Evolutionary conservation across 2,888 invertebrate species (phyloP).

Genomic region (Hymenopus coronatus): DNA sequence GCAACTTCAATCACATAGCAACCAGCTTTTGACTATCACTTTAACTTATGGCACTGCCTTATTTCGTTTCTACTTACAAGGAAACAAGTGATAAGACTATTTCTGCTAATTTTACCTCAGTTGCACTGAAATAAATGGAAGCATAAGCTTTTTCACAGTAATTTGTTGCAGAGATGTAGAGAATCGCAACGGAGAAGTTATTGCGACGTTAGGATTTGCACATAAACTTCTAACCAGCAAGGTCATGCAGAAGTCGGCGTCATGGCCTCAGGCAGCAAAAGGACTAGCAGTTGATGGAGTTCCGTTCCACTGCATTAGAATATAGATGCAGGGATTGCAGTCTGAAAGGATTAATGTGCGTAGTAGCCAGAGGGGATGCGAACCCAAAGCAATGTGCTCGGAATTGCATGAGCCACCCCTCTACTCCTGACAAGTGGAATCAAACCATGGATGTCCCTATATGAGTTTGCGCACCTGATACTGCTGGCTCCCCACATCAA

Average conservation of each 20-base stretch:
- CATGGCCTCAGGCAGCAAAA: background rate
- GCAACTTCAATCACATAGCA: too few species aligned
- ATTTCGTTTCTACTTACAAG: too few species aligned
- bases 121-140: too few species aligned
- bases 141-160: too few species aligned
- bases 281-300: background rate
- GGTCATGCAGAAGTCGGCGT: background rate
- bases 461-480: background rate
- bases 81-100: too few species aligned
- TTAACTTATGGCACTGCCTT: too few species aligned
- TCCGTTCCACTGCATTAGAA: background rate
- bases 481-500: too few species aligned
- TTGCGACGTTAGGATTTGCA: too few species aligned
- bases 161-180: too few species aligned
- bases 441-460: background rate
- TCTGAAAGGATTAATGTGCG: background rate
- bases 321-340: background rate
- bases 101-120: too few species aligned
- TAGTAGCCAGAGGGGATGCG: background rate
- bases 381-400: background rate
- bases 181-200: too few species aligned
- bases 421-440: background rate
- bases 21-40: too few species aligned
- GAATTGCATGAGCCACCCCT: background rate
- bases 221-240: background rate